phyloP scores from a whole-genome alignment of 2,797 vertebrate species.

The Melanogrammus aeglefinus region DNA sequence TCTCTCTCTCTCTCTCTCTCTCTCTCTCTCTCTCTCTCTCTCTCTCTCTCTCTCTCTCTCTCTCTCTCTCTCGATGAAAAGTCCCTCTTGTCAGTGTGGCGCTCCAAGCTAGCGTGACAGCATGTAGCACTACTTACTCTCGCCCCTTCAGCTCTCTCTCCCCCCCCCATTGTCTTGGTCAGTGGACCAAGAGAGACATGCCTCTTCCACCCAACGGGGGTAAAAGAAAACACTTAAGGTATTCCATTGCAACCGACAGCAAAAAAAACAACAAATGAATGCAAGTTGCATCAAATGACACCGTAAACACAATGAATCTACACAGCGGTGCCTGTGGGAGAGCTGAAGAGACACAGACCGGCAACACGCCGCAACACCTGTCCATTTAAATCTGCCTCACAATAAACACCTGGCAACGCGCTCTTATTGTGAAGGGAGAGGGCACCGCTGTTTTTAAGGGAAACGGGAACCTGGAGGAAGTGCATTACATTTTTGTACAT shows the following conservation, averaged over 20 bases:
- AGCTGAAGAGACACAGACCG: not conserved
- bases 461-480: not conserved
- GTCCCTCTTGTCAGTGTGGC: not conserved
- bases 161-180: not conserved
- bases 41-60: not conserved
- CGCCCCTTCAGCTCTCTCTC: too few species aligned
- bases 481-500: not conserved
- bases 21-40: not conserved
- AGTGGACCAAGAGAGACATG: not conserved
- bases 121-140: not conserved
- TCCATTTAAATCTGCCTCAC: conserved; percentile 24
- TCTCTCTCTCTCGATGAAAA: conserved; percentile 3
- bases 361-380: conserved; percentile 23
- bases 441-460: not conserved
- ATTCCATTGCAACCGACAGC: not conserved
- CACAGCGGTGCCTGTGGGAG: conserved; percentile 2
- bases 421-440: conserved; percentile 9
- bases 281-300: conserved; percentile 20
- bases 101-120: not conserved
- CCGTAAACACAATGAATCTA: conserved; percentile 20
- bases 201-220: conserved; percentile 8
- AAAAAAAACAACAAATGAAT: conserved; percentile 9
- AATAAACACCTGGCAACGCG: conserved; percentile 26
- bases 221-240: conserved; percentile 22
- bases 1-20: not conserved